These are phyloP conservation scores for Amiota minor DNA, from an alignment of 2,888 invertebrate genomes.

Conservation along the genomic window DNA sequence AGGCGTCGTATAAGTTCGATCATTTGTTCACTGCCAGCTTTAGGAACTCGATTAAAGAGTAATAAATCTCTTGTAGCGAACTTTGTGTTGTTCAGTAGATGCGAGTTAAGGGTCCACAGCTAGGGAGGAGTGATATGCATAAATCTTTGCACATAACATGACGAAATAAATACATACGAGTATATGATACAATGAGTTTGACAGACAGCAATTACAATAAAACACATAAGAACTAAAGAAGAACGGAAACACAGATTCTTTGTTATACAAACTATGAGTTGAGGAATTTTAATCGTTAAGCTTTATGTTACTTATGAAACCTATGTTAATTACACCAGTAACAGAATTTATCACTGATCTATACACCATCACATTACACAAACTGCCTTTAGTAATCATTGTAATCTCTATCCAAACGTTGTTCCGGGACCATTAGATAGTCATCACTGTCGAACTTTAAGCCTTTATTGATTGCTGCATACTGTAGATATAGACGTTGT, in stretches of 20 bases:
- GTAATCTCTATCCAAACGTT: constrained; percentile 44
- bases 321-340: background rate
- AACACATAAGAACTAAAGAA: background rate
- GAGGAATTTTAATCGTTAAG: constrained; percentile 20
- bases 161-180: background rate
- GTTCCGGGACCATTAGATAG: constrained; percentile 65
- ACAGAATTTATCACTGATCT: background rate
- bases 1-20: constrained; percentile 85
- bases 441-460: constrained; percentile 60
- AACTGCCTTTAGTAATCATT: constrained; percentile 44
- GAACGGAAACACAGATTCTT: background rate
- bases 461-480: constrained; percentile 78
- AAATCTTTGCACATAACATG: background rate
- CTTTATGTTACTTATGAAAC: background rate
- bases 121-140: constrained; percentile 29
- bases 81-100: constrained; percentile 57
- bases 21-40: constrained; percentile 89
- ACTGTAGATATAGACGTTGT: constrained; percentile 86
- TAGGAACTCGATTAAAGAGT: constrained; percentile 80
- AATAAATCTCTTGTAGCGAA: constrained; percentile 64
- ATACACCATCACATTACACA: constrained; percentile 75
- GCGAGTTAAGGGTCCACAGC: constrained; percentile 52
- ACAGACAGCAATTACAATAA: background rate
- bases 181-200: background rate
- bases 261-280: constrained; percentile 12